Evolutionary conservation across 2,888 invertebrate genomes (phyloP), one percentile per base, ranked within the genome.

Genomic region (Eucera pruinosa): DNA sequence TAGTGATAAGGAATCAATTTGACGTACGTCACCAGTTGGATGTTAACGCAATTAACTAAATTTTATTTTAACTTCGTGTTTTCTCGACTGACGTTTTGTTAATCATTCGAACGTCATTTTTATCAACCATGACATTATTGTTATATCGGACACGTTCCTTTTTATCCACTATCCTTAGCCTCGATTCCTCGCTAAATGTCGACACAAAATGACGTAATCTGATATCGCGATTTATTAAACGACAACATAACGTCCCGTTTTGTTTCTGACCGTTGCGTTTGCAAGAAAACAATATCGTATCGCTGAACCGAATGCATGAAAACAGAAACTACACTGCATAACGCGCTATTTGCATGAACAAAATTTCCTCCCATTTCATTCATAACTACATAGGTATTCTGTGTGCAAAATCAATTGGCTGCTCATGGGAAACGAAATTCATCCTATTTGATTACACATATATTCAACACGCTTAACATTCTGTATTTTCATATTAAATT

Each of bases 281-380:
- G 15, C 13, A 25, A 15, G 48, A 5, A 6, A 48, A 57, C 57
- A 57, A 57, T 66, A 36, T 36, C 66, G 47, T 47, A 57, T 66
- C 55, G 33, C 25, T 33, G n/a, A 57, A 57, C 25, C 55, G 55
- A 57, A 39, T 48, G 36, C 57, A 67, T 30, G 20, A 60, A 68
- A 41, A 60, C 15, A n/a, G n/a, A n/a, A 23, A 25, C 48, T 13
- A 25, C 13, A 25, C 5, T 43, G 33, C 25, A 43, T 47, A 30
- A 47, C 20, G 36, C 27, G 20, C 18, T 27, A 15, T 11, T 4
- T 25, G 6, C 15, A 3, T 1, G 9, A 25, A 48, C 13, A 39
- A 36, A 27, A n/a, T 23, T 43, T 18, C 7, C 18, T 18, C 43
- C 61, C 54, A 36, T 54, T 62, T 36, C 18, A n/a, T 43, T 61